These are phyloP conservation scores for Cavia aperea DNA, from an alignment of 2,113 vertebrate genomes.

Conservation along the genomic window DNA sequence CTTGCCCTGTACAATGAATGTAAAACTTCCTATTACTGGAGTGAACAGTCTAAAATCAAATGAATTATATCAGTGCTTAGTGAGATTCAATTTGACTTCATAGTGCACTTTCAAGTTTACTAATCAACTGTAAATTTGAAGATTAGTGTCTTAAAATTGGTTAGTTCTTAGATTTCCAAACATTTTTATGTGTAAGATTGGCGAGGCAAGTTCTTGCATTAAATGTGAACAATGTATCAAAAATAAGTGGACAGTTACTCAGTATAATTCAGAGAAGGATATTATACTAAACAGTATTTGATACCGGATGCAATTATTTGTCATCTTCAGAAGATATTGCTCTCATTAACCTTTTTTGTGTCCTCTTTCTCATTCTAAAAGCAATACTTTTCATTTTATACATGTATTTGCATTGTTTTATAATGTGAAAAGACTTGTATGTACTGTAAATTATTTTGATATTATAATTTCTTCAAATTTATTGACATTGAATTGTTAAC, in stretches of 20 bases:
- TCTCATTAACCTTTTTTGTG: slow-evolving; percentile 14
- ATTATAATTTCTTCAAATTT: neutral
- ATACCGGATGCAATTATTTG: slow-evolving; percentile 52
- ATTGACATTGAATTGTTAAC: slow-evolving; percentile 22
- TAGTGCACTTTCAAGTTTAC: slow-evolving; percentile 44
- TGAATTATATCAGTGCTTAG: slow-evolving; percentile 60
- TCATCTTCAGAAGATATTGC: slow-evolving; percentile 11
- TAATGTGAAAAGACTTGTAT: neutral
- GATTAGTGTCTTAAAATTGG: slow-evolving; percentile 55
- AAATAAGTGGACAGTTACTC: slow-evolving; percentile 51
- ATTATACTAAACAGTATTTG: slow-evolving; percentile 25
- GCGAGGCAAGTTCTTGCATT: slow-evolving; percentile 44
- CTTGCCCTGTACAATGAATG: slow-evolving; percentile 5
- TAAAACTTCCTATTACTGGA: slow-evolving; percentile 38
- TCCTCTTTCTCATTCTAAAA: slow-evolving; percentile 9
- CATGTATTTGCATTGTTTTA: slow-evolving; percentile 7
- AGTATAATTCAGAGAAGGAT: slow-evolving; percentile 42
- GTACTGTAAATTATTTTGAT: neutral
- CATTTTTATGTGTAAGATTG: slow-evolving; percentile 23
- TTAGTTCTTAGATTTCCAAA: slow-evolving; percentile 55
- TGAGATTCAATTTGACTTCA: slow-evolving; percentile 47
- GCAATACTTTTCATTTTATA: neutral
- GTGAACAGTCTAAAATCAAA: slow-evolving; percentile 31
- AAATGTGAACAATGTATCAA: slow-evolving; percentile 50
- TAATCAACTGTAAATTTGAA: slow-evolving; percentile 63